A percentile compares a stretch with the other conserved stretches of the same genome.
Evolutionary conservation across 2,888 invertebrate species (phyloP).

Genomic region (Amblyjoppa proteus): DNA sequence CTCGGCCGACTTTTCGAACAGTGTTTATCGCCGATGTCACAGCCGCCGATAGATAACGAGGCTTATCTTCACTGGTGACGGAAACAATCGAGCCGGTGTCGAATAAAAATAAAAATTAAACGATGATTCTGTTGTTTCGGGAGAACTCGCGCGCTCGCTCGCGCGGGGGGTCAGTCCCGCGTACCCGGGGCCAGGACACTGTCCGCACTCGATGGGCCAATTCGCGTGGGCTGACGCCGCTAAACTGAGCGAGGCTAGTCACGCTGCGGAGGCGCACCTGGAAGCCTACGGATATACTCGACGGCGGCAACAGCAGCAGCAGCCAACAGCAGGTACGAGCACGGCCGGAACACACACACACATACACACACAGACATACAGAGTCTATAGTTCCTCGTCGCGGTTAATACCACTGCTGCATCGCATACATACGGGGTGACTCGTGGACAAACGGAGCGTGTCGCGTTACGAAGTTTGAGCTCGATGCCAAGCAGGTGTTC

Average conservation of each 20-base stretch:
- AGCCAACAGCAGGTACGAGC: conserved; percentile 58
- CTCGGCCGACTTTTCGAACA: background rate
- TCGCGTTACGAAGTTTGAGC: conserved; percentile 53
- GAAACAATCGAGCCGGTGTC: background rate
- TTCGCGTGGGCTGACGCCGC: conserved; percentile 73
- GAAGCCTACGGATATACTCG: conserved; percentile 62
- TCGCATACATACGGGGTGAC: conserved; percentile 66
- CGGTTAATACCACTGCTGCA: conserved; percentile 64
- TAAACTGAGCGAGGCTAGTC: conserved; percentile 75
- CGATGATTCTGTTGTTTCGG: conserved; percentile 18
- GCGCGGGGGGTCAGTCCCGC: conserved; percentile 42
- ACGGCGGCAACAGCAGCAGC: conserved; percentile 35
- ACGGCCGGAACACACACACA: conserved; percentile 62
- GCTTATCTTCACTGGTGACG: conserved; percentile 7
- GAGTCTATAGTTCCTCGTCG: conserved; percentile 61
- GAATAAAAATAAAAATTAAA: background rate
- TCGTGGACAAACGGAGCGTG: conserved; percentile 64
- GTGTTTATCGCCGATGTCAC: background rate
- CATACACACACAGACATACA: conserved; percentile 8
- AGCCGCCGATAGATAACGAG: background rate
- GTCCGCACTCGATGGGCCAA: conserved; percentile 62
- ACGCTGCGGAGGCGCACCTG: conserved; percentile 77
- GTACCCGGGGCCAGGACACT: conserved; percentile 55
- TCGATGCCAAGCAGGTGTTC: background rate
- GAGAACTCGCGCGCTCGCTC: conserved; percentile 3